phyloP scores from a whole-genome alignment of 2,113 vertebrate genomes.

The Carollia perspicillata region DNA sequence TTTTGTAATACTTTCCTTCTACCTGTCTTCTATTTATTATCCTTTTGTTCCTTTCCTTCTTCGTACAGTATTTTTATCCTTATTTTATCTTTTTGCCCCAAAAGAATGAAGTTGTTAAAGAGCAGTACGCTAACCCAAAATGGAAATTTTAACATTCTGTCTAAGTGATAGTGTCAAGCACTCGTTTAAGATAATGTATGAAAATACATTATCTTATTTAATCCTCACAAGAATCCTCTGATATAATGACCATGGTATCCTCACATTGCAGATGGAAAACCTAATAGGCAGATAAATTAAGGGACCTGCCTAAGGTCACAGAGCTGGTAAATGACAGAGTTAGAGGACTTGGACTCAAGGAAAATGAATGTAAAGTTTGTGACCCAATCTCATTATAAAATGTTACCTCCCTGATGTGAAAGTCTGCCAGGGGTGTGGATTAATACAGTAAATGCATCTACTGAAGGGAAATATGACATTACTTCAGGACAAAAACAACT shows the following conservation, averaged over 20 bases:
- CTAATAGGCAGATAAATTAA: not conserved
- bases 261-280: not conserved
- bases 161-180: not conserved
- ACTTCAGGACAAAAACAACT: not conserved
- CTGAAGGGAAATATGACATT: not conserved
- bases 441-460: not conserved
- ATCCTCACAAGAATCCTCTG: not conserved
- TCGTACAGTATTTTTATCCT: not conserved
- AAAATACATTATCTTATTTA: not conserved
- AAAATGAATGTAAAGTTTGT: not conserved
- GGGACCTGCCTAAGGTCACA: not conserved
- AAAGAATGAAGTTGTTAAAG: not conserved
- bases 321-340: not conserved
- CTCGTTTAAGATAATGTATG: not conserved
- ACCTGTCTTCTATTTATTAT: not conserved
- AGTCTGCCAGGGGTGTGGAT: not conserved
- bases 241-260: not conserved
- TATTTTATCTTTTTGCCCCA: not conserved
- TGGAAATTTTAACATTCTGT: not conserved
- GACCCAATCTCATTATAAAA: not conserved
- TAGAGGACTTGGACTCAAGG: not conserved
- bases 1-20: not conserved
- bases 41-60: not conserved
- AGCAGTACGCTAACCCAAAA: not conserved
- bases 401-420: not conserved